Evolutionary conservation across 1,140 invertebrate species (phyloP), one percentile per base, ranked within the genome.

Genomic region (Linepithema humile): DNA sequence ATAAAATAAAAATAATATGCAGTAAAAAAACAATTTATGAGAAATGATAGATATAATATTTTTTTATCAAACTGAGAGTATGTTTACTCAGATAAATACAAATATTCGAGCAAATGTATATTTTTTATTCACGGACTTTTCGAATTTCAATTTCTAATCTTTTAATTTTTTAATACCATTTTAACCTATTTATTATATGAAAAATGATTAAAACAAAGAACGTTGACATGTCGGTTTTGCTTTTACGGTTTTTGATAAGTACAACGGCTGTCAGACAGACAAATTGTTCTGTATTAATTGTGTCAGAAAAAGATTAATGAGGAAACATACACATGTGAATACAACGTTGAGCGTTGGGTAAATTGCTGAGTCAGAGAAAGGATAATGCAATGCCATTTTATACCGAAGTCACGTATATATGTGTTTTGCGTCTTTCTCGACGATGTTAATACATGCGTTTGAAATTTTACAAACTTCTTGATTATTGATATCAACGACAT

Each of bases 311-410:
- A 82, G 75, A 80, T 80, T 80, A 80, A 80, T 80, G 75, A 67
- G 62, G 5, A 80, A 43, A 48, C 62, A 53, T 67, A 10, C 62
- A 17, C 43, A 17, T 38, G 40, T 43, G 40, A 69, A 69, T 69
- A 45, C 65, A 87, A 77, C 82, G 84, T 89, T 74, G 87, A 77
- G 69, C 78, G n/a, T n/a, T 50, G 62, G 80, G 55, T 70, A 82
- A 85, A 87, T 43, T 35, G 80, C 85, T 85, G 88, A 89, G 80
- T 89, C 86, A 89, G 29, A n/a, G n/a, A 45, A 62, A 62, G 26
- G 70, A 73, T 57, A 60, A 62, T 75, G 57, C 73, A 48, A n/a
- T 23, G 29, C 26, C n/a, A 62, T 45, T 75, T 75, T 75, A 57
- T 40, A 48, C 38, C 45, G 62, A 75, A 48, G 40, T 43, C 70